Percentiles rank a stretch among this genome's conserved stretches.
phyloP scores from a whole-genome alignment of 2,113 vertebrate species.

The Corynorhinus townsendii region DNA sequence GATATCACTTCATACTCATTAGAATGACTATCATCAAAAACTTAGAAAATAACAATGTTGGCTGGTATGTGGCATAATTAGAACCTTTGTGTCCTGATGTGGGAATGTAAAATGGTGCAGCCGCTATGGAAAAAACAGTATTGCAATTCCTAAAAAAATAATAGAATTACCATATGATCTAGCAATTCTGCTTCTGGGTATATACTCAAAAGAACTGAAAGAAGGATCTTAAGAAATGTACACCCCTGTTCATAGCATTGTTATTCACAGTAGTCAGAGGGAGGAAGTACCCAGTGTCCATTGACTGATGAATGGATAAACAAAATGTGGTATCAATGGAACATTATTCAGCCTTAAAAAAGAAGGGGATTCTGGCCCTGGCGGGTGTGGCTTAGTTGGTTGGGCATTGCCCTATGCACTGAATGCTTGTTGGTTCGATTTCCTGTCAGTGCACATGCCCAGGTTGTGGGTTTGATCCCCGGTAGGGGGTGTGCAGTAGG shows the following conservation, averaged over 20 bases:
- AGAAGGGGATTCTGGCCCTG: not conserved
- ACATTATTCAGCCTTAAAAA: constrained; percentile 10
- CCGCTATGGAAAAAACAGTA: not conserved
- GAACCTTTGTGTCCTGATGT: not conserved
- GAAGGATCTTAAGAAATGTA: not conserved
- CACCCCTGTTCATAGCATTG: not conserved
- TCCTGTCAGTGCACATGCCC: not conserved
- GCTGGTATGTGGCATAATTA: not conserved
- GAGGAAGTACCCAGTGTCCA: not conserved
- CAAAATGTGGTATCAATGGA: not conserved
- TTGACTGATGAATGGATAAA: not conserved
- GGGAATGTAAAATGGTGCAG: not conserved
- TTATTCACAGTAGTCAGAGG: not conserved
- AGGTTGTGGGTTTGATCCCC: not conserved
- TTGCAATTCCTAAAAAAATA: not conserved
- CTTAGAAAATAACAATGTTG: not conserved
- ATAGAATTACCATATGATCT: not conserved
- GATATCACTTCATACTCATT: not conserved
- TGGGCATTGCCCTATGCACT: not conserved
- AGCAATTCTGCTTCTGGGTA: not conserved
- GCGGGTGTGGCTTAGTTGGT: not conserved
- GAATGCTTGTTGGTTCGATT: not conserved
- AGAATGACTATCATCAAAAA: not conserved
- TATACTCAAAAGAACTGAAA: constrained; percentile 5
- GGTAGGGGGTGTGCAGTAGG: not conserved